phyloP scores from a whole-genome alignment of 2,797 vertebrate genomes.

The Staurois parvus region DNA sequence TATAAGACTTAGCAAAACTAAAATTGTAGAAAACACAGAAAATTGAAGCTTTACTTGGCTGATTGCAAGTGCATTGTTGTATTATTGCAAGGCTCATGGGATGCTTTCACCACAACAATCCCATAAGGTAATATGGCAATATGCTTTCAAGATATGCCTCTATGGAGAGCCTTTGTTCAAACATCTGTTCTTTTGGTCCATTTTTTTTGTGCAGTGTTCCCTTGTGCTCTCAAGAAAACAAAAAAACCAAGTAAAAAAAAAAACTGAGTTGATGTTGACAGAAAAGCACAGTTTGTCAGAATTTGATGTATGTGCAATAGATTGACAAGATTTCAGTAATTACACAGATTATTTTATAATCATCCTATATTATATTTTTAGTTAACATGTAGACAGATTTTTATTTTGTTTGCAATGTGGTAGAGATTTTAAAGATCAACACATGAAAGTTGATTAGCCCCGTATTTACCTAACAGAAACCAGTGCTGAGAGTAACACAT shows the following conservation, averaged over 20 bases:
- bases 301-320: neutral
- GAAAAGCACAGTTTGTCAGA: slow-evolving; percentile 30
- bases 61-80: slow-evolving; percentile 52
- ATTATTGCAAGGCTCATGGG: slow-evolving; percentile 52
- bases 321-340: neutral
- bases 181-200: slow-evolving; percentile 61
- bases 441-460: neutral
- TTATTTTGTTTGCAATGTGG: neutral
- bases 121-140: slow-evolving; percentile 57
- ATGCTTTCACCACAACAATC: slow-evolving; percentile 46
- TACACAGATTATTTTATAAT: neutral
- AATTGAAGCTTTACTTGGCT: slow-evolving; percentile 27
- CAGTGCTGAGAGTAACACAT: neutral
- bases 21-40: slow-evolving; percentile 23
- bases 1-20: slow-evolving; percentile 36
- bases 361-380: neutral
- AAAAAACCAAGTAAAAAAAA: slow-evolving; percentile 35
- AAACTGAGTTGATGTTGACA: slow-evolving; percentile 23
- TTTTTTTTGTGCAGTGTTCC: slow-evolving; percentile 38
- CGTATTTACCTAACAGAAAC: neutral
- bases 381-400: neutral
- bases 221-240: slow-evolving; percentile 15
- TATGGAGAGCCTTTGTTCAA: slow-evolving; percentile 53
- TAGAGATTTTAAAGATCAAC: neutral
- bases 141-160: slow-evolving; percentile 59